Evolutionary conservation across 2,888 invertebrate genomes (phyloP).

Genomic region (Torymus tubicola): DNA sequence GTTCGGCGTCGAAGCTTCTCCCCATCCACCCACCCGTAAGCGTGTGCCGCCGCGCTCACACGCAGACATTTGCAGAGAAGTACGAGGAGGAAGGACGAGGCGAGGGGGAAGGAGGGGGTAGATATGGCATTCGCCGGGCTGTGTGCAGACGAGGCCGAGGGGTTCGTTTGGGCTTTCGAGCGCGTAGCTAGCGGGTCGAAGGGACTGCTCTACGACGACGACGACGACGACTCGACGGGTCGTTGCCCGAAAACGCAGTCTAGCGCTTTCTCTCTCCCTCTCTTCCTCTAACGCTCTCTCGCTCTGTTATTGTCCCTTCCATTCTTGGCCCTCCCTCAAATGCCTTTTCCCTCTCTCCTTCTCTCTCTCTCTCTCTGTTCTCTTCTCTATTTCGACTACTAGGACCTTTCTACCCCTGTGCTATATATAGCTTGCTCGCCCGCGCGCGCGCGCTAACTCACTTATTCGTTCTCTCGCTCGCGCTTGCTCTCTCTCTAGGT

Average conservation of each 20-base stretch:
- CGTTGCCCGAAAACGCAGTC: constrained; percentile 75
- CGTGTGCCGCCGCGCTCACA: background rate
- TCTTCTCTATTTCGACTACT: constrained; percentile 43
- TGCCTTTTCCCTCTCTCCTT: constrained; percentile 34
- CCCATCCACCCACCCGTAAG: background rate
- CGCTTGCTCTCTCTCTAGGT: background rate
- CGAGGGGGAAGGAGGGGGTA: background rate
- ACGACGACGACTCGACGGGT: constrained; percentile 62
- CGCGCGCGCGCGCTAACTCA: constrained; percentile 43
- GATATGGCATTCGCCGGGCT: no score
- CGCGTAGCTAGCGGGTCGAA: constrained; percentile 29
- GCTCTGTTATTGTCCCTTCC: constrained; percentile 73
- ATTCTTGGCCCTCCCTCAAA: constrained; percentile 61
- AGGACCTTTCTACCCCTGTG: constrained; percentile 28
- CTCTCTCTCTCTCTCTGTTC: constrained; percentile 46
- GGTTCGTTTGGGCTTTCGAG: constrained; percentile 43
- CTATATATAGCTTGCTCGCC: background rate
- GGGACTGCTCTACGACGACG: constrained; percentile 9
- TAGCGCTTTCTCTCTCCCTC: constrained; percentile 8
- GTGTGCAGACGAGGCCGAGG: background rate
- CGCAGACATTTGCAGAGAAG: background rate
- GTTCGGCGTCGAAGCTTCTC: background rate
- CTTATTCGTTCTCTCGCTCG: constrained; percentile 20
- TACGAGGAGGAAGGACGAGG: no score
- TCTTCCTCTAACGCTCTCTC: constrained; percentile 17